Evolutionary conservation across 2,113 vertebrate genomes (phyloP).

Genomic region (Tor tambroides): DNA sequence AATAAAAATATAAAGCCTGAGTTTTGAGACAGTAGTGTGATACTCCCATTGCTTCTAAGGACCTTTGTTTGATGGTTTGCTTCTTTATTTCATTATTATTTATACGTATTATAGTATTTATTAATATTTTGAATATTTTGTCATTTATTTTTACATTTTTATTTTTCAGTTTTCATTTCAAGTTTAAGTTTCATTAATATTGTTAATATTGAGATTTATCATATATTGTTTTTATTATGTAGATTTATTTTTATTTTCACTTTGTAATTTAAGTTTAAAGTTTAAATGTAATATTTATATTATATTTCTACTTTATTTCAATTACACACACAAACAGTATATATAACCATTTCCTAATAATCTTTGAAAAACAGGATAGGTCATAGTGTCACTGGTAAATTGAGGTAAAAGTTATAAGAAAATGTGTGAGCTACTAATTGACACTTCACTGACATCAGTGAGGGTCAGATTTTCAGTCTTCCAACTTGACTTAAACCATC

Average conservation of each 20-base stretch:
- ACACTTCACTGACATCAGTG: not conserved
- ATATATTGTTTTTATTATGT: too few relatives aligned
- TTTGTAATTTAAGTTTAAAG: not conserved
- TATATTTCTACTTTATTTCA: not conserved
- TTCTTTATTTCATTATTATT: not conserved
- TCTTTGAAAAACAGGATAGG: not conserved
- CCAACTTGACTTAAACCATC: not conserved
- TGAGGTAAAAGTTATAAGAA: not conserved
- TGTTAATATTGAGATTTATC: too few relatives aligned
- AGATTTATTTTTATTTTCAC: too few relatives aligned
- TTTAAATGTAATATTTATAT: not conserved
- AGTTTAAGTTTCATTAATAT: too few relatives aligned
- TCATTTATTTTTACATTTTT: too few relatives aligned
- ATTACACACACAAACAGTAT: not conserved
- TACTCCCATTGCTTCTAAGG: not conserved
- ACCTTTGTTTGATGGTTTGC: not conserved
- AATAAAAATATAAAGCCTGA: not conserved
- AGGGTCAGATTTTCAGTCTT: not conserved
- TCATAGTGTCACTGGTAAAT: not conserved
- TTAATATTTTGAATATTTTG: not conserved
- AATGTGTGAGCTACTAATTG: not conserved
- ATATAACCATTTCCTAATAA: not conserved
- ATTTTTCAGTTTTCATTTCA: too few relatives aligned
- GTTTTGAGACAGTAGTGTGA: not conserved
- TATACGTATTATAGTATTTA: not conserved